These are phyloP conservation scores for Nasonia longicornis DNA, from an alignment of 1,140 invertebrate genomes.

Conservation along the genomic window DNA sequence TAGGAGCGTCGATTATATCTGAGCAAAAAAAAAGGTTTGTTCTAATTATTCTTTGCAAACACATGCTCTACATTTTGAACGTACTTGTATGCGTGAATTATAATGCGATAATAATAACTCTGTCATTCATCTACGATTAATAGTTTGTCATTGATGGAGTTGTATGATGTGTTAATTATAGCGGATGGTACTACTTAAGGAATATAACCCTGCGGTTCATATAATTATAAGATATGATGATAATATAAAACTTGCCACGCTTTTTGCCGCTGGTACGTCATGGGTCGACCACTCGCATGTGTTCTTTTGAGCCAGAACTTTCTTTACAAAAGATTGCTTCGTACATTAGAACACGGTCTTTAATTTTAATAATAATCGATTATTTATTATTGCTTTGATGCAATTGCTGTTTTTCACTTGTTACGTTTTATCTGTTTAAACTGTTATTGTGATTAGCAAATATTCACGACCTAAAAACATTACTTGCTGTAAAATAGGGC, in stretches of 20 bases:
- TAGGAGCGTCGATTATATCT: too few relatives aligned
- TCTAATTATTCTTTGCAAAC: not conserved
- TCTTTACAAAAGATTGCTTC: not conserved
- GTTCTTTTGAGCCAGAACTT: conserved; percentile 5
- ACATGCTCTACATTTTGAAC: not conserved
- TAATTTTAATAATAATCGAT: too few relatives aligned
- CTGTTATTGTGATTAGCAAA: too few relatives aligned
- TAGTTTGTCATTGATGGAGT: not conserved
- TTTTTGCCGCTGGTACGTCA: conserved; percentile 26
- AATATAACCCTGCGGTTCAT: not conserved
- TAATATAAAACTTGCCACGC: conserved; percentile 8
- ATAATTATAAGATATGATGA: not conserved
- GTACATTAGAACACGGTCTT: too few relatives aligned
- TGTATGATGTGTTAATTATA: not conserved
- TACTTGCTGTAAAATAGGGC: too few relatives aligned
- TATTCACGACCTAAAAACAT: too few relatives aligned
- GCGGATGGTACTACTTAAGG: not conserved
- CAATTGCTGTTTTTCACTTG: too few relatives aligned
- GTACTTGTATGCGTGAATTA: not conserved
- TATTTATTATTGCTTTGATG: too few relatives aligned
- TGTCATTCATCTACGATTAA: not conserved
- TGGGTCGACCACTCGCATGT: conserved; percentile 6
- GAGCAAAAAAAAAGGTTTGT: not conserved
- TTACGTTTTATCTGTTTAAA: too few relatives aligned
- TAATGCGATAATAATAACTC: not conserved